Evolutionary conservation across 2,113 vertebrate species (phyloP), one percentile per base, ranked within the genome.

Genomic region (Gambusia affinis): DNA sequence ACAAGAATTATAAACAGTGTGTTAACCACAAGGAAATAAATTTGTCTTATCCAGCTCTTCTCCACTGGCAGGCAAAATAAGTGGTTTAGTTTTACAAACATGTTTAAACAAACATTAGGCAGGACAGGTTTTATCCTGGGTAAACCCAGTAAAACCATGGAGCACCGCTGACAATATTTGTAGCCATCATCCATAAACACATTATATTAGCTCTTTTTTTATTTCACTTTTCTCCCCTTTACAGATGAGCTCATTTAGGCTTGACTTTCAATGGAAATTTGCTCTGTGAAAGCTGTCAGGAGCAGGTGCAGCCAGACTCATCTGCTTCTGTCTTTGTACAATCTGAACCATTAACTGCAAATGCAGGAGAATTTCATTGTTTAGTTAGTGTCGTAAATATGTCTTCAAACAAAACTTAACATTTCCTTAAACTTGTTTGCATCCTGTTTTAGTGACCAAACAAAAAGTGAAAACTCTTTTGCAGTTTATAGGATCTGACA

Each of bases 71-170:
- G 51, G 51, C 19, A 8, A 22, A 54, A 54, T 54, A 54, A 54
- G 51, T 54, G 51, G 51, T 54, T 54, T 54, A 54, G 51, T 54
- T 54, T 54, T 54, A 54, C 51, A 54, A 54, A 54, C 51, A 54
- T 24, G 19, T 54, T 54, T 54, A 54, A 54, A 54, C 51, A 54
- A 54, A 54, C 51, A 54, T 54, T 54, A 10, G 51, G 8, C 19
- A 24, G 22, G 51, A 54, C 51, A 54, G 22, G 22, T 54, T 54
- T 54, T 54, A 54, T 7, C 51, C 7, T 54, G 51, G 44, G 44
- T 47, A 47, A 47, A 15, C 44, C 44, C 14, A 54, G 22, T n/a
- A 54, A 54, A 54, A 54, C 22, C 51, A n/a, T n/a, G 19, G 24
- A 54, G 47, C 47, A 22, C 7, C 22, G 14, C 17, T 51, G 19